Evolutionary conservation across 2,113 vertebrate species (phyloP).

Genomic region (Meles meles): DNA sequence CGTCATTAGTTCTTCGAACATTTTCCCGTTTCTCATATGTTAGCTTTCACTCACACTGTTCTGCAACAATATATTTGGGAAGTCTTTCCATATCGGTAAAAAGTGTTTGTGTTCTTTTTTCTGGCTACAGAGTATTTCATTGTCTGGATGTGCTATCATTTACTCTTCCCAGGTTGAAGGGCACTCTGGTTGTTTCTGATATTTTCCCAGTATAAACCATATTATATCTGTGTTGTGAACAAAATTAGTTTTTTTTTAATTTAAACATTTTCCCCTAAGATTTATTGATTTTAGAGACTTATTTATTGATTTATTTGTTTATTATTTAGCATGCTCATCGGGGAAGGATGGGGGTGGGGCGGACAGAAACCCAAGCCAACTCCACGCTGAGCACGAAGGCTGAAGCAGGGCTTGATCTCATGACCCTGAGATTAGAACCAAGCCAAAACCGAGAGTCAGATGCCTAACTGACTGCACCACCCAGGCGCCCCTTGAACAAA

Average conservation of each 20-base stretch:
- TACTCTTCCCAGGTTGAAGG: not conserved
- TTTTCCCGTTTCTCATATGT: not conserved
- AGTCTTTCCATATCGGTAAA: not conserved
- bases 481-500: not conserved
- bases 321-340: not conserved
- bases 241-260: slow-evolving; percentile 10
- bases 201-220: not conserved
- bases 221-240: not conserved
- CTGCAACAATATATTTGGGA: not conserved
- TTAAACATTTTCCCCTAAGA: not conserved
- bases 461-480: not conserved
- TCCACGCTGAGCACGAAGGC: not conserved
- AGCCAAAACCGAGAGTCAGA: not conserved
- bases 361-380: not conserved
- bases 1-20: not conserved
- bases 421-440: not conserved
- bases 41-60: not conserved
- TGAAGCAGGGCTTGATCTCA: not conserved
- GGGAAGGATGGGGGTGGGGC: not conserved
- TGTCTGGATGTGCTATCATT: not conserved
- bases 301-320: not conserved
- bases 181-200: not conserved
- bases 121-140: not conserved
- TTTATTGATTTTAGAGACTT: not conserved
- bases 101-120: slow-evolving; percentile 13